Base-by-base conservation (phyloP, 2,888 invertebrate species). In the Boloria selene region DNA sequence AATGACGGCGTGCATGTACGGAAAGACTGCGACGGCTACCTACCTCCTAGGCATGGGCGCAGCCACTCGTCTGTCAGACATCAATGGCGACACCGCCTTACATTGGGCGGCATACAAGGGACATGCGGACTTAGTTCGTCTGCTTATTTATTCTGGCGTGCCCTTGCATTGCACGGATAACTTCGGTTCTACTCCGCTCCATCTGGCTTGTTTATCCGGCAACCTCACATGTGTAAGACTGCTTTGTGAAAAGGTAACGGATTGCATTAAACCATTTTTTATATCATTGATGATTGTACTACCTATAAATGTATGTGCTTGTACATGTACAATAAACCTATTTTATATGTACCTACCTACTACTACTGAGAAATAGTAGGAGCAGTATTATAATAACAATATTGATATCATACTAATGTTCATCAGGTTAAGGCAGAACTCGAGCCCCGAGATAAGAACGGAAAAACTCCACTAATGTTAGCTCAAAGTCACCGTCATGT, bases 41-140 rank as follows among this genome's bases (percentile, higher is more conserved):
- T 98, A 97, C 84, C 91, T 98, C 0, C 93, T 98, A 60, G 98
- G 98, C 38, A 97, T 96, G 95, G 97, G 97, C 3, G 97, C 98
- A 0, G 93, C 96, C 0, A 96, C 97, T 72, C 95, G 97, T 78
- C 92, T 97, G 55, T 96, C 96, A 1, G 98, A 98, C 77, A 97
- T 97, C 74, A 98, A 98, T 80, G 98, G 98, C 0, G 98, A 98
- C 79, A 97, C 97, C 0, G 98, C 98, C 0, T 88, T 98, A 42
- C 98, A 98, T 79, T 98, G 98, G 98, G 97, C 98, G 0, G 97
- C 98, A 0, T 98, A 98, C 84, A 98, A 98, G 85, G 98, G 97
- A 0, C 97, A 97, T 76, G 95, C 96, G 0, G 98, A 98, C 79
- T 87, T 98, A 67, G 97, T 98, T 80, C 94, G 96, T 55, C 89